Evolutionary conservation across 2,113 vertebrate species (phyloP).

Genomic region (Riparia riparia): DNA sequence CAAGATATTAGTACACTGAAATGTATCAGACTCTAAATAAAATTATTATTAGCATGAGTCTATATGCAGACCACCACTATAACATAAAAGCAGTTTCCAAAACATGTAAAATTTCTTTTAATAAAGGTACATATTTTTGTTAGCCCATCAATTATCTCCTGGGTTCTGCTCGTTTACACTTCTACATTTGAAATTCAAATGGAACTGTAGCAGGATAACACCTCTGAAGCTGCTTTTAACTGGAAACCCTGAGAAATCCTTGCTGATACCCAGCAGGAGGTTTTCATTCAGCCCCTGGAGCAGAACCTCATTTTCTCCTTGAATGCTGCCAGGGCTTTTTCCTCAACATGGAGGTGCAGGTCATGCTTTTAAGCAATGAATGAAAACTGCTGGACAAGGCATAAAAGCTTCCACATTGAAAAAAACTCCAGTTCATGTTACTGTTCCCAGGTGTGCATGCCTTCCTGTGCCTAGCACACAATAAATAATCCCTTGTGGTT

Average conservation of each 20-base stretch:
- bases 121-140: background rate
- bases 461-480: background rate
- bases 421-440: background rate
- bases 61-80: background rate
- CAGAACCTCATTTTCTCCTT: background rate
- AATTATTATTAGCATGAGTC: background rate
- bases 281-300: background rate
- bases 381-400: background rate
- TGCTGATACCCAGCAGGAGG: background rate
- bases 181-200: constrained; percentile 36
- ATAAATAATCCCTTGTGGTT: background rate
- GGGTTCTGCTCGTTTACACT: background rate
- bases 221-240: background rate
- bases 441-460: background rate
- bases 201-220: background rate
- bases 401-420: background rate
- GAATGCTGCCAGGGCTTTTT: background rate
- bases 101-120: background rate
- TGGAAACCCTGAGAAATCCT: background rate
- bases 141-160: background rate
- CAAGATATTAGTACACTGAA: background rate
- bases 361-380: background rate
- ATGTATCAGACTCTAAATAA: background rate
- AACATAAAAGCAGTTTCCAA: background rate
- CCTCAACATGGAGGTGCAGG: background rate